Evolutionary conservation across 2,888 invertebrate genomes (phyloP).

Genomic region (Drosophila mimetica): DNA sequence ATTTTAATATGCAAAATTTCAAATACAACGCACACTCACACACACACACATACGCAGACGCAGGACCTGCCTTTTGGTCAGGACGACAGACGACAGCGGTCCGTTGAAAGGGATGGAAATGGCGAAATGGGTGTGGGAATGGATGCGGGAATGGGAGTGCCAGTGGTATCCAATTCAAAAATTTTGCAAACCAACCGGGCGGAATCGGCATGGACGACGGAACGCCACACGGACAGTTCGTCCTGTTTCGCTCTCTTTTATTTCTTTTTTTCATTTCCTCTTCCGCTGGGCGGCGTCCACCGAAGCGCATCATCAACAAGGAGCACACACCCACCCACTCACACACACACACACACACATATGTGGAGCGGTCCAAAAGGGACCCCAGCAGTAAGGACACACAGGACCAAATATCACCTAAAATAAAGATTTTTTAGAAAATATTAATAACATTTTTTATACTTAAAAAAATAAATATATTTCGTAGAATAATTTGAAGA

Average conservation of each 20-base stretch:
- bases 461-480: too few species aligned
- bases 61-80: slow-evolving; percentile 61
- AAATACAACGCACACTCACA: slow-evolving; percentile 60
- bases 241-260: slow-evolving; percentile 17
- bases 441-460: too few species aligned
- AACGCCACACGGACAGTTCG: slow-evolving; percentile 18
- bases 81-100: slow-evolving; percentile 11
- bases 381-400: slow-evolving; percentile 1
- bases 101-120: slow-evolving; percentile 16
- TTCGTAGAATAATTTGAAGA: too few species aligned
- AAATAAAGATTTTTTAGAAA: too few species aligned
- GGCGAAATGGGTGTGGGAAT: not conserved
- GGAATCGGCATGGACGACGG: slow-evolving; percentile 61
- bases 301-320: slow-evolving; percentile 77
- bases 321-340: slow-evolving; percentile 14
- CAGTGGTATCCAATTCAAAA: slow-evolving; percentile 72
- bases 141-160: not conserved
- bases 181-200: slow-evolving; percentile 77
- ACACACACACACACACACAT: slow-evolving; percentile 16
- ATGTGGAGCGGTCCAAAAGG: slow-evolving; percentile 17
- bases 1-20: slow-evolving; percentile 81
- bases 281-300: slow-evolving; percentile 76
- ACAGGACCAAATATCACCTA: not conserved
- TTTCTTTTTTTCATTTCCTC: slow-evolving; percentile 74
- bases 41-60: slow-evolving; percentile 24